phyloP scores from a whole-genome alignment of 1,140 invertebrate genomes.

The Cataglyphis hispanica region DNA sequence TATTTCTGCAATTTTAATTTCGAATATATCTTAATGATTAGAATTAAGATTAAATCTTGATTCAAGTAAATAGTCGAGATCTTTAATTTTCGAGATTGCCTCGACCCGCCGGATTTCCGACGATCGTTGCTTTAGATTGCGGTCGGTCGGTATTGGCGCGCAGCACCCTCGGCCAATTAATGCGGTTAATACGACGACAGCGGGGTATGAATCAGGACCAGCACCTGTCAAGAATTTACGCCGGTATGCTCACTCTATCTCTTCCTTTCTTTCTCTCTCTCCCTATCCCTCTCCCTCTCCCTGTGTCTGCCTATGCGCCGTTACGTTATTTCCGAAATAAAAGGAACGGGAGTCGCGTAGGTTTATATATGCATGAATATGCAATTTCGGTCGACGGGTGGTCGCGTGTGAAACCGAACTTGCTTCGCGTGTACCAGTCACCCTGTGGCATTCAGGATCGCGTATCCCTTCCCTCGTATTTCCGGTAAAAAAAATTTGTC shows the following conservation, averaged over 20 bases:
- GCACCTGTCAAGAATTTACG: slow-evolving; percentile 77
- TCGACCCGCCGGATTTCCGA: slow-evolving; percentile 14
- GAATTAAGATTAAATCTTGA: slow-evolving; percentile 23
- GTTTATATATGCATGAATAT: slow-evolving; percentile 75
- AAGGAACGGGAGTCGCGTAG: slow-evolving; percentile 50
- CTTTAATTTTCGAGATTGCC: slow-evolving; percentile 29
- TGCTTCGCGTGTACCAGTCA: slow-evolving; percentile 38
- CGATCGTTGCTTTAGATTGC: slow-evolving; percentile 70
- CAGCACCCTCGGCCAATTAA: slow-evolving; percentile 70
- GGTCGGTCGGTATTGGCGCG: slow-evolving; percentile 63
- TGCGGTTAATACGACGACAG: slow-evolving; percentile 67
- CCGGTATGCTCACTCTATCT: slow-evolving; percentile 43
- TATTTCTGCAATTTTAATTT: background rate
- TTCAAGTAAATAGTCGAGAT: slow-evolving; percentile 2
- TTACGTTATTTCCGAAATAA: slow-evolving; percentile 65
- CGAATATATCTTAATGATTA: background rate
- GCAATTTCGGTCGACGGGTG: slow-evolving; percentile 77
- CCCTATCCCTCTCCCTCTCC: background rate
- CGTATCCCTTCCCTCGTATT: slow-evolving; percentile 14
- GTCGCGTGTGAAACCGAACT: slow-evolving; percentile 38
- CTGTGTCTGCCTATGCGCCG: slow-evolving; percentile 31
- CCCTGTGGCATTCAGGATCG: background rate
- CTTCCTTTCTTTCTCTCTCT: slow-evolving; percentile 1
- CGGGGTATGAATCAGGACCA: slow-evolving; percentile 75
- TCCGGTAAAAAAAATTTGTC: slow-evolving; percentile 47